Conservation (phyloP, 2,888 invertebrate species). For the Biston betularia region DNA sequence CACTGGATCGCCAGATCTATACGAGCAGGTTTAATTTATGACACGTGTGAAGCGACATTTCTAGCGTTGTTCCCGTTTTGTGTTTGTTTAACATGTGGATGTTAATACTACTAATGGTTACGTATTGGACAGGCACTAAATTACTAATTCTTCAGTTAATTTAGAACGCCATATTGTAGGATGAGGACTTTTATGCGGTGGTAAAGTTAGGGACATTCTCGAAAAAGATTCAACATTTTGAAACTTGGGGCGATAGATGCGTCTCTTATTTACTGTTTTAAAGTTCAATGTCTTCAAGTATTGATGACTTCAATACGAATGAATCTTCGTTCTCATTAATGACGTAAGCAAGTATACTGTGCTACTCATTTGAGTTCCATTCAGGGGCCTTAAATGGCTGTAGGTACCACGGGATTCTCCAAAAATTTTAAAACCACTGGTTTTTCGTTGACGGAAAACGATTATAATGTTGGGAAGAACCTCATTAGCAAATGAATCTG, state of each 20-base stretch:
- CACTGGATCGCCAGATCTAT: constrained; percentile 3
- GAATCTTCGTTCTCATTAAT: neutral
- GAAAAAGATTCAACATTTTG: neutral
- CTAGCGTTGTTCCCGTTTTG: constrained; percentile 47
- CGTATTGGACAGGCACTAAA: constrained; percentile 45
- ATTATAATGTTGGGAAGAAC: too few relatives aligned
- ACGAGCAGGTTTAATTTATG: constrained; percentile 48
- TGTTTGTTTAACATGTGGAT: constrained; percentile 49
- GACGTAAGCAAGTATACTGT: too few relatives aligned
- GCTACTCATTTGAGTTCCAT: too few relatives aligned
- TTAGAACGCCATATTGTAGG: constrained; percentile 36
- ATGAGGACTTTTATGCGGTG: constrained; percentile 26
- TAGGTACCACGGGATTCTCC: too few relatives aligned
- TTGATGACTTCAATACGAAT: neutral
- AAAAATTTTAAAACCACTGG: too few relatives aligned
- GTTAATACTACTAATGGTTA: constrained; percentile 48
- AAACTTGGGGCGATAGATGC: neutral
- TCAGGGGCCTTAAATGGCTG: too few relatives aligned
- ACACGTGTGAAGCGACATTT: constrained; percentile 50
- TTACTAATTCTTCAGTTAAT: constrained; percentile 47
- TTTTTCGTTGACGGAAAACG: too few relatives aligned
- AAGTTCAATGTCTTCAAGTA: neutral
- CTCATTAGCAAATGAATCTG: too few relatives aligned
- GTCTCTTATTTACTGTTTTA: neutral
- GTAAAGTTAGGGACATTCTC: constrained; percentile 15